A percentile compares a stretch with the other conserved stretches of the same genome.
Evolutionary conservation across 1,140 invertebrate species (phyloP).

Genomic region (Drosophila mayri): DNA sequence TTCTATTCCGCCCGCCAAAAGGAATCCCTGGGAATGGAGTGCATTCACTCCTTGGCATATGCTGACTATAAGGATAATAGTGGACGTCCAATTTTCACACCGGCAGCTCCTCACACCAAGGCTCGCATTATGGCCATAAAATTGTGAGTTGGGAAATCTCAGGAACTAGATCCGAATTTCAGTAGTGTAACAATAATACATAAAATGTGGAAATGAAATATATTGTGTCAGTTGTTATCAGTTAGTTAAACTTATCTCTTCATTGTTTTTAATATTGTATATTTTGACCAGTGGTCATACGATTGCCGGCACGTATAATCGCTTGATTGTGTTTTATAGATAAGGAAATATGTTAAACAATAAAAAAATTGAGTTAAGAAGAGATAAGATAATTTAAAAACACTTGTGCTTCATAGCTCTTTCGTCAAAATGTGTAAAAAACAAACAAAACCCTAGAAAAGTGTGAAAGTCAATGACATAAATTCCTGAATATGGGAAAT

Average conservation of each 20-base stretch:
- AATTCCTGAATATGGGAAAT: neutral
- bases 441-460: neutral
- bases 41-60: neutral
- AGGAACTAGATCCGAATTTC: neutral
- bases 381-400: neutral
- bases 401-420: too few relatives aligned
- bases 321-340: neutral
- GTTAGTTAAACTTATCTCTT: neutral
- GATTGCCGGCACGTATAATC: neutral
- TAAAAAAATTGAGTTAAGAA: neutral
- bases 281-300: neutral
- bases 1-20: constrained; percentile 12
- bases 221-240: neutral
- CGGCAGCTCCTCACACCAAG: constrained; percentile 6
- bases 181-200: neutral
- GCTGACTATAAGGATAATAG: constrained; percentile 3
- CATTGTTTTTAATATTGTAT: neutral
- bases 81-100: constrained; percentile 2
- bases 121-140: constrained; percentile 8
- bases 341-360: neutral
- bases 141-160: neutral
- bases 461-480: neutral
- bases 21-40: constrained; percentile 6
- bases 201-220: neutral
- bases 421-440: neutral